Evolutionary conservation across 1,140 invertebrate genomes (phyloP).

Genomic region (Aricia agestis): DNA sequence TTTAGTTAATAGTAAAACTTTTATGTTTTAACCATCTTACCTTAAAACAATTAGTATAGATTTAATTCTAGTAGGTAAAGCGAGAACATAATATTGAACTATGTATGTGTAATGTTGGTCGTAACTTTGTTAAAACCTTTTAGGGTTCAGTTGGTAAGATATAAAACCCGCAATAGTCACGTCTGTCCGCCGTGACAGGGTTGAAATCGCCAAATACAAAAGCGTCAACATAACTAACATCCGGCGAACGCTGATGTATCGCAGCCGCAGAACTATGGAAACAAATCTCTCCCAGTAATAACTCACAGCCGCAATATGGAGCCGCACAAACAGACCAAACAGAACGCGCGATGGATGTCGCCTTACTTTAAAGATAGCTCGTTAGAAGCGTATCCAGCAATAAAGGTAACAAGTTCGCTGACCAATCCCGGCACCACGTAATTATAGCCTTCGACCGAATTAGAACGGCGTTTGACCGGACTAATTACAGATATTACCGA

Average conservation of each 20-base stretch:
- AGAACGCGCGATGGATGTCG: conserved; percentile 69
- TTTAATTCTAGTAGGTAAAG: too few species aligned
- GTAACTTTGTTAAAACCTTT: not conserved
- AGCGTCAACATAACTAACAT: conserved; percentile 69
- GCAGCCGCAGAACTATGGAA: conserved; percentile 71
- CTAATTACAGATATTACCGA: conserved; percentile 49
- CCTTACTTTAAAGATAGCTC: conserved; percentile 67
- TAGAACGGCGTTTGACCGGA: conserved; percentile 52
- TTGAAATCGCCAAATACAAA: conserved; percentile 62
- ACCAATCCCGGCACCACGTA: conserved; percentile 55
- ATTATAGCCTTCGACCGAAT: conserved; percentile 67
- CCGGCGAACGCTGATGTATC: conserved; percentile 67
- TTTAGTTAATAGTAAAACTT: not conserved
- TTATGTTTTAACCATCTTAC: too few species aligned
- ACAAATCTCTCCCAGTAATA: conserved; percentile 70
- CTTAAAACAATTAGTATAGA: too few species aligned
- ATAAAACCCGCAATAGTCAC: conserved; percentile 51
- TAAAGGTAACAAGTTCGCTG: conserved; percentile 35
- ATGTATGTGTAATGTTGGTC: not conserved
- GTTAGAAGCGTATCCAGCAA: conserved; percentile 48
- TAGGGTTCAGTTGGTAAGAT: conserved; percentile 40
- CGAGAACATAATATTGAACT: too few species aligned
- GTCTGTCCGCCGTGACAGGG: conserved; percentile 57
- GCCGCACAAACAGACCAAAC: conserved; percentile 61
- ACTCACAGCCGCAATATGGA: conserved; percentile 71